Percentiles rank a stretch among this genome's conserved stretches.
Evolutionary conservation across 2,797 vertebrate species (phyloP).

Genomic region (Acanthornis magna): DNA sequence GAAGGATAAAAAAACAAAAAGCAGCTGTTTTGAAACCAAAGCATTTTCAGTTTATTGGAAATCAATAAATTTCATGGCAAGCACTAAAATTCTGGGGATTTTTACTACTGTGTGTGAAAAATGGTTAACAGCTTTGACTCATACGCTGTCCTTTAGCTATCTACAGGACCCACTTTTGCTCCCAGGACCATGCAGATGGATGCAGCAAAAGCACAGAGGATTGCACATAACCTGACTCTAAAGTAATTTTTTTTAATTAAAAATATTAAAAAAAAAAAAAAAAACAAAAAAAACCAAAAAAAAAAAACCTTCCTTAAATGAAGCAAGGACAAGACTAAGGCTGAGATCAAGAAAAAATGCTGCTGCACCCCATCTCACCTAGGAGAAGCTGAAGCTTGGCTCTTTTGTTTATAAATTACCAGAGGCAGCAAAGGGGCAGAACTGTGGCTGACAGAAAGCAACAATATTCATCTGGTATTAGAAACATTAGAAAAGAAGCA

Average conservation of each 20-base stretch:
- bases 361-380: background rate
- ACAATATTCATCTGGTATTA: background rate
- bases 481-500: background rate
- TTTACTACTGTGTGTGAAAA: background rate
- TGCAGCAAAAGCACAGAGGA: background rate
- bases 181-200: accelerated
- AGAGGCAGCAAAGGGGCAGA: background rate
- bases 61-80: background rate
- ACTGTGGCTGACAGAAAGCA: background rate
- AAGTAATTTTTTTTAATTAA: background rate
- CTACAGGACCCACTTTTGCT: background rate
- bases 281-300: background rate
- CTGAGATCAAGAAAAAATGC: background rate
- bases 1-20: background rate
- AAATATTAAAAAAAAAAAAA: background rate
- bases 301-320: background rate
- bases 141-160: background rate
- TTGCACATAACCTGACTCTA: background rate
- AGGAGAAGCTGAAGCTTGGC: background rate
- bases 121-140: background rate
- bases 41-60: background rate
- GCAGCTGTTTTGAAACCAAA: background rate
- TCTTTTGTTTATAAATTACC: background rate
- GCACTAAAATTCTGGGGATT: background rate
- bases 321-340: background rate